Percentiles rank a stretch among this genome's conserved stretches.
These are phyloP conservation scores for Crocuta crocuta DNA, from an alignment of 2,113 vertebrate genomes.

Conservation along the genomic window DNA sequence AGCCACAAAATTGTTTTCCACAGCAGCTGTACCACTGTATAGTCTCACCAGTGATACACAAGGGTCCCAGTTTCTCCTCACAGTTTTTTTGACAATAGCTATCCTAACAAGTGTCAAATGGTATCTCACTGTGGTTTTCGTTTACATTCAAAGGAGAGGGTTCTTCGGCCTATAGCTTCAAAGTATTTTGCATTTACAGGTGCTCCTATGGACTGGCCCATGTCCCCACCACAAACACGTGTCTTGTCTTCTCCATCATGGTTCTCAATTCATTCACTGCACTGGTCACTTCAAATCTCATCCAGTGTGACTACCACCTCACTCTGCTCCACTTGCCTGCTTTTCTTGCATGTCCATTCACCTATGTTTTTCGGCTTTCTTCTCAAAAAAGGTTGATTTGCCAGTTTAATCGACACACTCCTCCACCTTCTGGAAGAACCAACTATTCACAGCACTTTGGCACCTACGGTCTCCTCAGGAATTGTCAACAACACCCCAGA, in stretches of 20 bases:
- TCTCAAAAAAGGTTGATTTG: neutral
- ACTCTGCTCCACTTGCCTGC: neutral
- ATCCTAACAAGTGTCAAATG: neutral
- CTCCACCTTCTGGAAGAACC: neutral
- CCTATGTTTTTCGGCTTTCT: neutral
- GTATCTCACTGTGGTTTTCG: neutral
- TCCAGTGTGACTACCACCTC: neutral
- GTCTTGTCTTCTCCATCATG: neutral
- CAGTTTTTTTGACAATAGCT: neutral
- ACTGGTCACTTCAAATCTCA: neutral
- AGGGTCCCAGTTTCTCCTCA: neutral
- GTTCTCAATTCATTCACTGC: neutral
- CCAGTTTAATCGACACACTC: neutral
- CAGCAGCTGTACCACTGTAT: neutral
- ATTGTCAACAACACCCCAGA: slow-evolving; percentile 5
- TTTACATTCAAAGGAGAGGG: neutral
- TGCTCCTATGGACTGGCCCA: neutral
- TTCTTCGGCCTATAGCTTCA: neutral
- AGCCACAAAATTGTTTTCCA: neutral
- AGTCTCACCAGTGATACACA: neutral
- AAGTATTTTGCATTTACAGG: neutral
- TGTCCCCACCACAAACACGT: neutral
- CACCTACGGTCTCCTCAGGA: neutral
- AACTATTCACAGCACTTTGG: neutral
- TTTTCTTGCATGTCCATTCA: neutral